These are phyloP conservation scores for Hycleus cichorii DNA, from an alignment of 1,140 invertebrate species.

Conservation along the genomic window DNA sequence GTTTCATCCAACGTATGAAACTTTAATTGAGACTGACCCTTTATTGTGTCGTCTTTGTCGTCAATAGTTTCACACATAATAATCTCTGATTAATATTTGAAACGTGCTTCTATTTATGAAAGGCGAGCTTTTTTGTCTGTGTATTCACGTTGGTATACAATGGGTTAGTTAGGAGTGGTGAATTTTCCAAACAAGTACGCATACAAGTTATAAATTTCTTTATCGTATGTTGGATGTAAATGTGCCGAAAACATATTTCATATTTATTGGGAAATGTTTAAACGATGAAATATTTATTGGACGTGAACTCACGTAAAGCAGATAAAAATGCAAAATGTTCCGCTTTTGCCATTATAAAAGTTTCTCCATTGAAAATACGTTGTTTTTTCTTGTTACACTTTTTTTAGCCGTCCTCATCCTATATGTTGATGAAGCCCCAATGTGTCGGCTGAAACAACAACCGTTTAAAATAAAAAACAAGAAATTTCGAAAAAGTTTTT, in stretches of 20 bases:
- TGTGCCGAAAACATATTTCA: conserved; percentile 13
- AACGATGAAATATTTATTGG: conserved; percentile 16
- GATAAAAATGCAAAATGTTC: conserved; percentile 14
- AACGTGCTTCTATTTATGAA: too few relatives aligned
- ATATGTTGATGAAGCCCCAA: too few relatives aligned
- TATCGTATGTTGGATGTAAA: conserved; percentile 2
- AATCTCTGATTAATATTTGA: too few relatives aligned
- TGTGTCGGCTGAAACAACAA: too few relatives aligned
- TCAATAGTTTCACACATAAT: too few relatives aligned
- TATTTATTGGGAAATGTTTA: conserved; percentile 14
- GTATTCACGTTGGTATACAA: not conserved
- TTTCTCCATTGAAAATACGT: conserved; percentile 15
- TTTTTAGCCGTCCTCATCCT: too few relatives aligned
- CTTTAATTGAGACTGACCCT: conserved; percentile 12
- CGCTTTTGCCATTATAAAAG: conserved; percentile 13
- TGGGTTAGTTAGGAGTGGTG: too few relatives aligned
- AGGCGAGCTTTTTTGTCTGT: not conserved
- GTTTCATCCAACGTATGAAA: not conserved
- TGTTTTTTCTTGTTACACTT: not conserved
- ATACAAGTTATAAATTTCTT: conserved; percentile 7
- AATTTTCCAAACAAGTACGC: not conserved
- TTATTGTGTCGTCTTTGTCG: too few relatives aligned
- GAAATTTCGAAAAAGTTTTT: too few relatives aligned
- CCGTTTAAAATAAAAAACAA: too few relatives aligned
- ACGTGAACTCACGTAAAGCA: conserved; percentile 14